A percentile compares a stretch with the other conserved stretches of the same genome.
phyloP scores from a whole-genome alignment of 2,797 vertebrate genomes.

The Eremophila alpestris region DNA sequence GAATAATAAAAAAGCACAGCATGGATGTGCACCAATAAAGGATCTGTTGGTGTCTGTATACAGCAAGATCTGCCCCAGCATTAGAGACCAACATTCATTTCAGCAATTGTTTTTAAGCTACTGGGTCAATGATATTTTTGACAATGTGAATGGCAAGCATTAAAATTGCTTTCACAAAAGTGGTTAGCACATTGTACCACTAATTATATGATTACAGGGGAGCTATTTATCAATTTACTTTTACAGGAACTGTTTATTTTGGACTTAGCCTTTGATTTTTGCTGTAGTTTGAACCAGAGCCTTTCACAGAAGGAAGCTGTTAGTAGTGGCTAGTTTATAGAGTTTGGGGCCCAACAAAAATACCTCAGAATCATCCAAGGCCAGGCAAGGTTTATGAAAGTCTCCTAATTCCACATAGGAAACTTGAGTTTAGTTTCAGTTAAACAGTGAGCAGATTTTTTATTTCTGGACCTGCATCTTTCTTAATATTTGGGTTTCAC shows the following conservation, averaged over 20 bases:
- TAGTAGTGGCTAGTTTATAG: conserved; percentile 62
- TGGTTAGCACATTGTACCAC: conserved; percentile 60
- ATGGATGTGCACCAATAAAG: background rate
- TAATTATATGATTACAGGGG: conserved; percentile 48
- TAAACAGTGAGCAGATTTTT: conserved; percentile 5
- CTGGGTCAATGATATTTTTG: conserved; percentile 43
- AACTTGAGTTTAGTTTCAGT: background rate
- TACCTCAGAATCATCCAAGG: conserved; percentile 57
- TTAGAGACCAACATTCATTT: background rate
- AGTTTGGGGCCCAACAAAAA: conserved; percentile 67
- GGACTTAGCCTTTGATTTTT: conserved; percentile 58
- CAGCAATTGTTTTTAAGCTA: conserved; percentile 40
- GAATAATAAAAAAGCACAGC: background rate
- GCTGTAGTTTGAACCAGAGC: conserved; percentile 42
- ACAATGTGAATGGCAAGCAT: conserved; percentile 30
- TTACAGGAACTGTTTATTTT: conserved; percentile 64
- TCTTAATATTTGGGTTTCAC: background rate
- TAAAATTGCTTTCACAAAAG: conserved; percentile 62
- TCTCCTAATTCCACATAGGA: conserved; percentile 25
- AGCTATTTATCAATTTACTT: conserved; percentile 64
- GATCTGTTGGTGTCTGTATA: background rate
- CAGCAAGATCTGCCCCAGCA: background rate
- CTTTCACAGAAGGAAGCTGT: conserved; percentile 59
- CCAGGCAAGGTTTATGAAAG: conserved; percentile 43
- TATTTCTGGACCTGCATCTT: background rate